Percentiles rank a stretch among this genome's conserved stretches.
phyloP scores from a whole-genome alignment of 2,797 vertebrate genomes.

The Mormyrus proboscirostris region DNA sequence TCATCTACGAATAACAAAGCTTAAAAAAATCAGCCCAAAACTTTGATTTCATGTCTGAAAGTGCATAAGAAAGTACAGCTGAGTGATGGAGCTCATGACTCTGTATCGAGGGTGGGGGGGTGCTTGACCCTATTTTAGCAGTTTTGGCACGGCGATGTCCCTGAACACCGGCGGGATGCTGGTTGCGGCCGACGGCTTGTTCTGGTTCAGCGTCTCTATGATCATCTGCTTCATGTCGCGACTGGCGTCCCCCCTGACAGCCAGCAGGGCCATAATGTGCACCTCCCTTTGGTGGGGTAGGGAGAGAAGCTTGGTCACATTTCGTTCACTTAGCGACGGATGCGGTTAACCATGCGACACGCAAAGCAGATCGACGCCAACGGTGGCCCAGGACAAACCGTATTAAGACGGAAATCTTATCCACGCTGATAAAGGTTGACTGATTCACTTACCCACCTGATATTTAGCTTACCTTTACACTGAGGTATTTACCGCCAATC shows the following conservation, averaged over 20 bases:
- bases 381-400: neutral
- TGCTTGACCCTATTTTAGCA: constrained; percentile 70
- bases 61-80: neutral
- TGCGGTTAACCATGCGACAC: neutral
- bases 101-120: neutral
- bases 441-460: neutral
- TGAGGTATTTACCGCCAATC: neutral
- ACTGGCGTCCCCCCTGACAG: constrained; percentile 84
- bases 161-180: constrained; percentile 78
- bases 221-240: constrained; percentile 94
- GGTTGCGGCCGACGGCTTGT: constrained; percentile 62
- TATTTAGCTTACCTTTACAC: neutral
- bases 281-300: constrained; percentile 70
- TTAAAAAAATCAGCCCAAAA: neutral
- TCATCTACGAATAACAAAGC: neutral
- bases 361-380: neutral
- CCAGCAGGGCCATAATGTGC: constrained; percentile 84
- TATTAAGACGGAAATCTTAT: neutral
- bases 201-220: constrained; percentile 87
- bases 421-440: neutral
- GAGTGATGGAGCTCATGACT: neutral
- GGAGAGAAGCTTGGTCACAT: neutral
- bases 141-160: constrained; percentile 82
- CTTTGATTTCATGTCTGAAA: neutral
- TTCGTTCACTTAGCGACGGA: neutral